phyloP scores from a whole-genome alignment of 2,797 vertebrate genomes.

The Sebastiscus tertius region DNA sequence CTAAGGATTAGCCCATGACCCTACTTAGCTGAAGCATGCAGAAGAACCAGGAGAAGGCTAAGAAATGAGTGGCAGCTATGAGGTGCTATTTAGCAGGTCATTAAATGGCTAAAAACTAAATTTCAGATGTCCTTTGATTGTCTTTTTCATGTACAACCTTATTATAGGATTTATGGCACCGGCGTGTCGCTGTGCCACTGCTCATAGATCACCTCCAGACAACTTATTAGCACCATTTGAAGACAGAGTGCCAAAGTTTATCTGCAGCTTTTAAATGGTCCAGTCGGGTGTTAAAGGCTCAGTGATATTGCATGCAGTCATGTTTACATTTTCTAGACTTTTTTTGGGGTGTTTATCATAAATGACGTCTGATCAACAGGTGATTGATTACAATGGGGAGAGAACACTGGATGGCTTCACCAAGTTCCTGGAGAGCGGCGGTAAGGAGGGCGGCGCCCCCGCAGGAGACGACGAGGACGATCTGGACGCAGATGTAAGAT shows the following conservation, averaged over 20 bases:
- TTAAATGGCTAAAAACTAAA: background rate
- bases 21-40: conserved; percentile 16
- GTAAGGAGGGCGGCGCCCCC: conserved; percentile 91
- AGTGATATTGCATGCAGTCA: background rate
- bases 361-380: conserved; percentile 73
- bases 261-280: background rate
- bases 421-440: conserved; percentile 96
- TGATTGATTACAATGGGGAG: conserved; percentile 96
- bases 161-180: too few relatives aligned
- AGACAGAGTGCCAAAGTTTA: background rate
- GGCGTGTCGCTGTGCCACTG: too few relatives aligned
- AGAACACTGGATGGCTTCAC: conserved; percentile 95
- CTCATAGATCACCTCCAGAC: too few relatives aligned
- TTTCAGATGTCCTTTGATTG: background rate
- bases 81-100: background rate
- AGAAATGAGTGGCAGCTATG: background rate
- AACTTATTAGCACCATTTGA: background rate
- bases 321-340: background rate
- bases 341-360: background rate
- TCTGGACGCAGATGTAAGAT: conserved; percentile 75
- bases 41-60: background rate
- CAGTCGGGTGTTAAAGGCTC: background rate
- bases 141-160: background rate
- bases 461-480: conserved; percentile 86
- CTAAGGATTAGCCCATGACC: conserved; percentile 27